Evolutionary conservation across 2,888 invertebrate species (phyloP).

Genomic region (Lithophane semibrunnea): DNA sequence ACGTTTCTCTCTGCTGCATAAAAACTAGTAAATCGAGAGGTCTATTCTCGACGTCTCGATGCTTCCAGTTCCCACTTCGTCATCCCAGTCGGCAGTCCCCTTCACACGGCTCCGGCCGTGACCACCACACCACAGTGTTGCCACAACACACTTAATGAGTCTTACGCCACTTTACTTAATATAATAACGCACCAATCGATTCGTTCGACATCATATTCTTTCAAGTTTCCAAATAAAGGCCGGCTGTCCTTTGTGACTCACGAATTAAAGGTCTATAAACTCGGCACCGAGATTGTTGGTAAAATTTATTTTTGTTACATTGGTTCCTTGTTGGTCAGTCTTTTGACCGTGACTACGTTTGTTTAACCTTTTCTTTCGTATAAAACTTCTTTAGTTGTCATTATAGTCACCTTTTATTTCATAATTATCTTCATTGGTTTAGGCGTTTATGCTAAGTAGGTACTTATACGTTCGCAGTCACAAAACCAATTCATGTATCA

Average conservation of each 20-base stretch:
- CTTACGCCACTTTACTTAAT: constrained; percentile 51
- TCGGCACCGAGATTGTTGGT: constrained; percentile 22
- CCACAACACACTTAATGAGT: constrained; percentile 50
- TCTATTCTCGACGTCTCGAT: constrained; percentile 50
- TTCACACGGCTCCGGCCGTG: constrained; percentile 58
- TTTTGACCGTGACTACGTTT: background rate
- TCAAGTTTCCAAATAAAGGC: constrained; percentile 58
- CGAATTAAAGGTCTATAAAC: constrained; percentile 39
- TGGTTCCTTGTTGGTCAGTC: constrained; percentile 2
- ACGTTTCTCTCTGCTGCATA: constrained; percentile 51
- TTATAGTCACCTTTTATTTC: background rate
- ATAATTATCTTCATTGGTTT: background rate
- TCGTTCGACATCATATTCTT: constrained; percentile 39
- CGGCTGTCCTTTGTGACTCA: constrained; percentile 47
- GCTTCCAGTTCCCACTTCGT: constrained; percentile 47
- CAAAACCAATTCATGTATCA: background rate
- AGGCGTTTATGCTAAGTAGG: background rate
- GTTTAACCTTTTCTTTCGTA: background rate
- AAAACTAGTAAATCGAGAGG: constrained; percentile 50
- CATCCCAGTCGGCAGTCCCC: constrained; percentile 44
- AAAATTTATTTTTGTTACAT: constrained; percentile 39
- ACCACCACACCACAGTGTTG: constrained; percentile 44
- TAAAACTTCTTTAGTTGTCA: background rate
- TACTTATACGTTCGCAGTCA: background rate
- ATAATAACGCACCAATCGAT: constrained; percentile 48